These are phyloP conservation scores for Eupelmus urozonus DNA, from an alignment of 2,888 invertebrate species.

Conservation along the genomic window DNA sequence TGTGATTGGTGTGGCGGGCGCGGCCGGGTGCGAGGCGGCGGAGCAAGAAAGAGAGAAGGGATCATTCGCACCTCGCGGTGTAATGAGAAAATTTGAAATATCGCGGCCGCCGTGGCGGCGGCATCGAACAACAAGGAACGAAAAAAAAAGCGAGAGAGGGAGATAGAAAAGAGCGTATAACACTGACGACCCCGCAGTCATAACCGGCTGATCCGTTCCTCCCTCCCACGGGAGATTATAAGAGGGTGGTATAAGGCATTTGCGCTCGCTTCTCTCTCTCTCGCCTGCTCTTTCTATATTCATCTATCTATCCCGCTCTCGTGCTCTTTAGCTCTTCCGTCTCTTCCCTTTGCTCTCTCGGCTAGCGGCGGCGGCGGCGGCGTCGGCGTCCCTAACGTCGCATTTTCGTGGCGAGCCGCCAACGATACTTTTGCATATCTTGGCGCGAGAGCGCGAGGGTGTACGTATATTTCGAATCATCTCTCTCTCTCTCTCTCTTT, in stretches of 20 bases:
- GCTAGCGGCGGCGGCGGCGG: neutral
- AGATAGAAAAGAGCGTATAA: conserved; percentile 62
- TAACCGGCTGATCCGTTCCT: conserved; percentile 73
- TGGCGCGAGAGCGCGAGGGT: conserved; percentile 47
- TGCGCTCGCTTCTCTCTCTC: conserved; percentile 48
- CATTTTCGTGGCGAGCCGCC: conserved; percentile 64
- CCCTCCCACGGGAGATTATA: conserved; percentile 68
- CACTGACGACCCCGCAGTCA: conserved; percentile 66
- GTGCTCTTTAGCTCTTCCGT: conserved; percentile 35
- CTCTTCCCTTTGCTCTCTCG: conserved; percentile 32
- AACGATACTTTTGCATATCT: conserved; percentile 61
- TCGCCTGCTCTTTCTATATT: conserved; percentile 10
- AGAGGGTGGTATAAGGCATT: conserved; percentile 68
- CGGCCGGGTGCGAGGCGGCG: conserved; percentile 58
- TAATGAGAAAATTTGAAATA: conserved; percentile 78
- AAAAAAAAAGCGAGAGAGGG: conserved; percentile 48
- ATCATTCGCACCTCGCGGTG: conserved; percentile 76
- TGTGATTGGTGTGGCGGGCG: conserved; percentile 67
- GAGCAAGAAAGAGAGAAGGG: conserved; percentile 59
- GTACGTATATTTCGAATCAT: conserved; percentile 53
- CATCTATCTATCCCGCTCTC: conserved; percentile 42
- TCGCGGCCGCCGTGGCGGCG: conserved; percentile 68
- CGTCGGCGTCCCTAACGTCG: conserved; percentile 59
- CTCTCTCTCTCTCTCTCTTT: conserved; percentile 25
- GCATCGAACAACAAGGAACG: conserved; percentile 40